phyloP scores from a whole-genome alignment of 2,888 invertebrate genomes.

The Acleris laterana region DNA sequence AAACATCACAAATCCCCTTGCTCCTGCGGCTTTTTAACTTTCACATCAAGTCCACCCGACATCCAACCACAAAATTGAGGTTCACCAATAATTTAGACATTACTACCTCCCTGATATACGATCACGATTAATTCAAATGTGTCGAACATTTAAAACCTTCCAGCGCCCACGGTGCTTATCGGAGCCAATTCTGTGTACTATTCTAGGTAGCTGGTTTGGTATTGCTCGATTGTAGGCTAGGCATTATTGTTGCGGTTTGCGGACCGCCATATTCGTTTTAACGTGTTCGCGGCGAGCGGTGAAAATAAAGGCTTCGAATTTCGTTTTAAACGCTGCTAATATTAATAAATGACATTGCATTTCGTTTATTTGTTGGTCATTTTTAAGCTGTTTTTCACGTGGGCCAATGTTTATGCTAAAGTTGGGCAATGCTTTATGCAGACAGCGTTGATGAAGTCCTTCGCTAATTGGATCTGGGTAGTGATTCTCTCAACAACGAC shows the following conservation, averaged over 20 bases:
- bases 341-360: neutral
- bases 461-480: too few relatives aligned
- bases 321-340: conserved; percentile 3
- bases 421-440: too few relatives aligned
- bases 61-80: conserved; percentile 11
- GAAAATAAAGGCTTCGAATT: conserved; percentile 11
- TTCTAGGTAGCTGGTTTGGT: conserved; percentile 9
- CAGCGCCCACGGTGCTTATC: neutral
- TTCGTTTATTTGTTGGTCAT: neutral
- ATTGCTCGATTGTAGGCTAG: conserved; percentile 22
- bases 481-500: too few relatives aligned
- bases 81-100: conserved; percentile 18
- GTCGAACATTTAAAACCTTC: conserved; percentile 11
- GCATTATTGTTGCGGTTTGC: conserved; percentile 28
- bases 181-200: conserved; percentile 15
- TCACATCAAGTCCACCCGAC: neutral
- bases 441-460: too few relatives aligned
- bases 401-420: too few relatives aligned
- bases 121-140: conserved; percentile 26
- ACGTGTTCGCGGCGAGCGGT: conserved; percentile 26
- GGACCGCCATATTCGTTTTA: conserved; percentile 27
- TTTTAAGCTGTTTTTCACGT: neutral
- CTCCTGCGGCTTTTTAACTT: neutral
- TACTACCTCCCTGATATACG: conserved; percentile 24
- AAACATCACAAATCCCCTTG: neutral